Base-by-base conservation (phyloP, 2,797 vertebrate genomes). In the Neosalanx taihuensis region DNA sequence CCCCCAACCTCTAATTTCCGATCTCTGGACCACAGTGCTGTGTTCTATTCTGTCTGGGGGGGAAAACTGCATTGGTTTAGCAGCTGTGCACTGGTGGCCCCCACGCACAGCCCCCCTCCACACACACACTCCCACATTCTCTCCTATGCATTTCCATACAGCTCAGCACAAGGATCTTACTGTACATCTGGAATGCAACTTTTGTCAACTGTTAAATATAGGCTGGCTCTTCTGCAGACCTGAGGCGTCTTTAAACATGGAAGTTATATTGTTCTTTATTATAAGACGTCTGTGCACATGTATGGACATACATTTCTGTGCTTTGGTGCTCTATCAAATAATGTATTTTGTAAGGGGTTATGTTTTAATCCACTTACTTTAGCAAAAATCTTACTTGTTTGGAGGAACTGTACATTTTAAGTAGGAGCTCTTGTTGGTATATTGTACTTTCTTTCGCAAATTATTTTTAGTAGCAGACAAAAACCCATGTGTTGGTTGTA, bases 101-200 rank as follows among this genome's bases (percentile, higher is more conserved):
- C 84, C 63, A 33, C 51, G 68, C 66, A 63, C 77, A 58, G 74
- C 53, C 69, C 62, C 62, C 72, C 66, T 60, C 35, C 37, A 74
- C 57, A 74, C 23, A 69, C 84, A 72, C 67, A 78, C 53, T n/a
- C n/a, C 51, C 51, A 31, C 65, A 81, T 75, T 74, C 46, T 77
- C 86, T 86, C 79, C 80, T 83, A 85, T 90, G 89, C 87, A 87
- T 92, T 91, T 92, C 91, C 90, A 90, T 92, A 88, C 89, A 88
- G 87, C 83, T 81, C 78, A 76, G 86, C 88, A 93, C 91, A 93
- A 90, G 92, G 92, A 93, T 92, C 85, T 87, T 81, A 89, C 89
- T 93, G 90, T 94, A 92, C 92, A 92, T 92, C 91, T 92, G 92
- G 91, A 92, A 92, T 92, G 90, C 88, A 90, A 91, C 90, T 92